Conservation (phyloP, 2,797 vertebrate genomes). For the Parauchenoglanis punctatus region DNA sequence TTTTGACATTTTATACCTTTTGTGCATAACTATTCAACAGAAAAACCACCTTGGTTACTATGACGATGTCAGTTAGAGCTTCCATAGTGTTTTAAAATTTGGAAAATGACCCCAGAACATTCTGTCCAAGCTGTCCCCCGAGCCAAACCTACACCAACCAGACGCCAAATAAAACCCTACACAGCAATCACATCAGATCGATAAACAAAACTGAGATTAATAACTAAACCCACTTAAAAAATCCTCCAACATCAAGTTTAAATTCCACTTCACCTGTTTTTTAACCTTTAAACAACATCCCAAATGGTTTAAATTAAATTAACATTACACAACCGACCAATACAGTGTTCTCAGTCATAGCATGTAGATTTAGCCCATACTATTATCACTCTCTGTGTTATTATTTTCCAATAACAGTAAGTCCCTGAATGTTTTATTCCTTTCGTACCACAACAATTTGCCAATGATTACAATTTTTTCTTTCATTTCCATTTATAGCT, state of each 20-base stretch:
- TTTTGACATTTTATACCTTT: neutral
- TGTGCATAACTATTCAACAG: neutral
- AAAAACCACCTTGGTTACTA: neutral
- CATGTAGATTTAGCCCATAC: neutral
- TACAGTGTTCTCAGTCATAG: neutral
- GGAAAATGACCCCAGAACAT: neutral
- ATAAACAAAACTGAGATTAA: constrained; percentile 4
- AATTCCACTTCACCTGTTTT: neutral
- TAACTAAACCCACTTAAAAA: neutral
- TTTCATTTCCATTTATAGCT: neutral
- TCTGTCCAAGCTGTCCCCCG: neutral
- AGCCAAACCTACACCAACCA: neutral
- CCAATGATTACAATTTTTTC: too few species aligned
- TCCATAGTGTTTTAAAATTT: neutral
- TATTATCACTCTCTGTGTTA: neutral
- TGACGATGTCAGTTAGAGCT: neutral
- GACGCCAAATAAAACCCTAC: neutral
- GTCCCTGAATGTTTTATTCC: neutral
- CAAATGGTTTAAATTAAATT: neutral
- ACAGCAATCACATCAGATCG: neutral
- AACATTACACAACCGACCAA: neutral
- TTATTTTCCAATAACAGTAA: constrained; percentile 5
- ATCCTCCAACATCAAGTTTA: neutral
- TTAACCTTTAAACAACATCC: neutral
- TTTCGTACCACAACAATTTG: neutral